These are phyloP conservation scores for Phaenicophaeus curvirostris DNA, from an alignment of 2,797 vertebrate genomes.

Conservation along the genomic window DNA sequence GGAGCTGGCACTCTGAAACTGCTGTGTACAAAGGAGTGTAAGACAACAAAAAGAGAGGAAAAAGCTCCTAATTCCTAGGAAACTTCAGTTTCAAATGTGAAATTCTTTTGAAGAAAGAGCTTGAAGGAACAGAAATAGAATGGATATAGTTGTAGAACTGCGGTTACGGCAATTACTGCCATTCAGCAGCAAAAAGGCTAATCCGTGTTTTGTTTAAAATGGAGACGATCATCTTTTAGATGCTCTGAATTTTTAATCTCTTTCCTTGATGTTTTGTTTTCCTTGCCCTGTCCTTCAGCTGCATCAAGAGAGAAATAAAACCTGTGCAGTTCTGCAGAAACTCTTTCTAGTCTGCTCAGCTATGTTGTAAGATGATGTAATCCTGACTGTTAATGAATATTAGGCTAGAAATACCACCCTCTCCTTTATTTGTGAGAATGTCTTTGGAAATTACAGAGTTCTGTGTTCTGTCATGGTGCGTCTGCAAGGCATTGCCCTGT, in stretches of 20 bases:
- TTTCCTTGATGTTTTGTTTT: slow-evolving; percentile 57
- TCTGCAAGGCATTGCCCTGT: neutral
- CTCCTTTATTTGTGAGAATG: neutral
- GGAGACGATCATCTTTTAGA: slow-evolving; percentile 29
- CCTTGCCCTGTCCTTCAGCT: slow-evolving; percentile 64
- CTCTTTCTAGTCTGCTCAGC: slow-evolving; percentile 21
- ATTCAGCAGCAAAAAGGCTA: slow-evolving; percentile 53
- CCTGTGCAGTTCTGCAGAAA: slow-evolving; percentile 35
- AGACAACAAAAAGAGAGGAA: neutral
- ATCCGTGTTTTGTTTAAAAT: slow-evolving; percentile 45
- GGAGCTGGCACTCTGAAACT: neutral
- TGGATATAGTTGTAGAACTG: slow-evolving; percentile 16
- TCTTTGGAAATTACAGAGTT: neutral
- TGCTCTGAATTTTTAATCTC: slow-evolving; percentile 50
- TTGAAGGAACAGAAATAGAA: slow-evolving; percentile 39
- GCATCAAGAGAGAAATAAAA: slow-evolving; percentile 14
- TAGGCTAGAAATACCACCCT: slow-evolving; percentile 37
- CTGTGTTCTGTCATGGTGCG: neutral
- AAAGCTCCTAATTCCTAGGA: neutral
- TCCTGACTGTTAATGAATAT: slow-evolving; percentile 23
- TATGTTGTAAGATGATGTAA: slow-evolving; percentile 33
- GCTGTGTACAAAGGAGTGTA: neutral
- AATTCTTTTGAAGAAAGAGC: slow-evolving; percentile 1
- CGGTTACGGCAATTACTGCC: slow-evolving; percentile 61
- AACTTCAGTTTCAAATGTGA: slow-evolving; percentile 17